Evolutionary conservation across 2,797 vertebrate genomes (phyloP).

Genomic region (Odontamblyopus rebecca): DNA sequence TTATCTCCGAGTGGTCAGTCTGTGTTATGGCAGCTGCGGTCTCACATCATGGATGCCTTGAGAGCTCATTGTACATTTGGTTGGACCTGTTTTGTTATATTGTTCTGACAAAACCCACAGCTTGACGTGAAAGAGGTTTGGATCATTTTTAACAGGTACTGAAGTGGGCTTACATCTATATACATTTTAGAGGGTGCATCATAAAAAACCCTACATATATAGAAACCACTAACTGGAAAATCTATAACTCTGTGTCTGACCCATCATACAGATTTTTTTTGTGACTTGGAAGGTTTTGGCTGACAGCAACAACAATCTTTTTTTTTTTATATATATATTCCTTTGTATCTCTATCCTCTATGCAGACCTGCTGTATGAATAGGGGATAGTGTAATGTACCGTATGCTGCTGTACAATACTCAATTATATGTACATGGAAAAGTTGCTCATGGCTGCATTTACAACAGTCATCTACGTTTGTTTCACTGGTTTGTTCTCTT

Average conservation of each 20-base stretch:
- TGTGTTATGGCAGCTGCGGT: constrained; percentile 9
- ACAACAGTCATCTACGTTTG: too few relatives aligned
- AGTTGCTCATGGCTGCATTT: too few relatives aligned
- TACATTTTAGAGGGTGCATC: not conserved
- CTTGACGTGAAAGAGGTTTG: not conserved
- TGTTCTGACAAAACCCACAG: constrained; percentile 5
- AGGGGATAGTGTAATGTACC: not conserved
- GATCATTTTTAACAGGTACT: not conserved
- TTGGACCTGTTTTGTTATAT: not conserved
- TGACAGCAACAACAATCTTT: not conserved
- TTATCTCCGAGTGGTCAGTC: not conserved
- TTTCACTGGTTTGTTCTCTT: too few relatives aligned
- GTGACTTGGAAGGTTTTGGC: not conserved
- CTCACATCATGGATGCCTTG: not conserved
- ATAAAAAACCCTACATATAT: not conserved
- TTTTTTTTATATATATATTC: not conserved
- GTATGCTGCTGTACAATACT: not conserved
- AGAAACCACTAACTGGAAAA: not conserved
- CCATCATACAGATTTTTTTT: not conserved
- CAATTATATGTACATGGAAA: too few relatives aligned
- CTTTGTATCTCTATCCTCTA: not conserved
- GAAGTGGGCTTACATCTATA: not conserved
- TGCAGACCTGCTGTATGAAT: not conserved
- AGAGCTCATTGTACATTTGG: not conserved
- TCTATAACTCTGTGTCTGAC: not conserved